Percentiles rank a stretch among this genome's conserved stretches.
phyloP scores from a whole-genome alignment of 2,113 vertebrate genomes.

The Salvator merianae region DNA sequence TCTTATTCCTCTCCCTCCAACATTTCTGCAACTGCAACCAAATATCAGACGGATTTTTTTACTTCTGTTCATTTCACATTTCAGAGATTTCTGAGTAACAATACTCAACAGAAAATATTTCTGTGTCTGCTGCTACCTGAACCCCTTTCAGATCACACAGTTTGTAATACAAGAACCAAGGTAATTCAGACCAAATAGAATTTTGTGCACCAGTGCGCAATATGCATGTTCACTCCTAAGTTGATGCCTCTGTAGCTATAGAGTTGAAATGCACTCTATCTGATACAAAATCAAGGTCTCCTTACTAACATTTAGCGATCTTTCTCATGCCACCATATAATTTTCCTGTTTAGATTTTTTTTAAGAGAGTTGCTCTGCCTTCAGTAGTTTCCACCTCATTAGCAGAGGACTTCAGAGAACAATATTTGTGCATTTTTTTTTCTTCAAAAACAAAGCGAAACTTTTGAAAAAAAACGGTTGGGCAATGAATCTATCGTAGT shows the following conservation, averaged over 20 bases:
- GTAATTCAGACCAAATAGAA: neutral
- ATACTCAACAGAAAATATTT: neutral
- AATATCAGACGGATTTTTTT: neutral
- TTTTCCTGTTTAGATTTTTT: too few species aligned
- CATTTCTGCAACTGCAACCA: neutral
- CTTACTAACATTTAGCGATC: neutral
- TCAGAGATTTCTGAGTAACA: neutral
- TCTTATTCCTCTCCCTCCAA: neutral
- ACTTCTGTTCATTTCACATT: neutral
- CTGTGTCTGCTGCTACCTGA: neutral
- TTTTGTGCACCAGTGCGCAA: neutral
- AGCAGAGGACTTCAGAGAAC: neutral
- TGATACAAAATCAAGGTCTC: neutral
- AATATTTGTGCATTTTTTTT: too few species aligned
- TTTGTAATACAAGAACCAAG: neutral
- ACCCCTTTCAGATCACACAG: neutral
- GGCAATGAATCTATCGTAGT: neutral
- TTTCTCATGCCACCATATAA: neutral
- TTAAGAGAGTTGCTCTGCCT: neutral
- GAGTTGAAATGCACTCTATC: neutral
- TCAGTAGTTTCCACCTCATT: neutral
- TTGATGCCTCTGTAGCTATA: neutral
- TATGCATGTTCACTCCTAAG: neutral
- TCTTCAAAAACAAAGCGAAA: neutral
- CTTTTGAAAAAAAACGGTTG: neutral